These are phyloP conservation scores for Chironomus striatipennis DNA, from an alignment of 1,140 invertebrate genomes.

Conservation along the genomic window DNA sequence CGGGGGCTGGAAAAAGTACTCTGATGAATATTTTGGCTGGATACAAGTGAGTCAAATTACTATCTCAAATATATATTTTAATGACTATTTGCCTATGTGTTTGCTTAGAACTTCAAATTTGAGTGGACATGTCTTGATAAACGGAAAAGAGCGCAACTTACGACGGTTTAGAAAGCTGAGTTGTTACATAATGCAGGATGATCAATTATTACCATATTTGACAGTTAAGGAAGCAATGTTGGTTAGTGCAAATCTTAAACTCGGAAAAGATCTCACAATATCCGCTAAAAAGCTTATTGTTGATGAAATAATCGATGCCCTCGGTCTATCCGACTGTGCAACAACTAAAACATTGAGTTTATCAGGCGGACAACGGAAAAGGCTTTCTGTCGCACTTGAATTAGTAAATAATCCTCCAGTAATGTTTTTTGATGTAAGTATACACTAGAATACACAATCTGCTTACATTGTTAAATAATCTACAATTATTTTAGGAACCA, in stretches of 20 bases:
- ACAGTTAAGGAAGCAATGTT: slow-evolving; percentile 84
- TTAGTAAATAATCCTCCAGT: slow-evolving; percentile 86
- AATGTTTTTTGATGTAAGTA: slow-evolving; percentile 82
- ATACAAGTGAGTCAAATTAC: slow-evolving; percentile 70
- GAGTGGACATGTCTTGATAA: slow-evolving; percentile 68
- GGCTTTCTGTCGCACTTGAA: slow-evolving; percentile 81
- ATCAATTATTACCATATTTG: slow-evolving; percentile 78
- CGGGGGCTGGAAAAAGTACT: slow-evolving; percentile 84
- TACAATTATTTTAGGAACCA: slow-evolving; percentile 53
- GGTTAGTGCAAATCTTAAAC: slow-evolving; percentile 84
- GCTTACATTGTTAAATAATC: not conserved
- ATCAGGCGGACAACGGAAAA: slow-evolving; percentile 88
- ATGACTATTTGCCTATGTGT: too few species aligned
- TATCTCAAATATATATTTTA: too few species aligned
- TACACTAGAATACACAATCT: too few species aligned
- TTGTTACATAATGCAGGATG: slow-evolving; percentile 96
- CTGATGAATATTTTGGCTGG: slow-evolving; percentile 84
- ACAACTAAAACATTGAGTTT: slow-evolving; percentile 71
- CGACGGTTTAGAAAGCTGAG: slow-evolving; percentile 83
- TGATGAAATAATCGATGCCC: slow-evolving; percentile 73
- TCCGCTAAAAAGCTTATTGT: slow-evolving; percentile 70
- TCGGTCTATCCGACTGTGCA: slow-evolving; percentile 60
- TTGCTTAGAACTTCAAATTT: slow-evolving; percentile 62
- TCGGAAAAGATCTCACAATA: slow-evolving; percentile 67
- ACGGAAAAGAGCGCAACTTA: slow-evolving; percentile 76